Base-by-base conservation (phyloP, 2,888 invertebrate species). In the Himalopsyche anomala region DNA sequence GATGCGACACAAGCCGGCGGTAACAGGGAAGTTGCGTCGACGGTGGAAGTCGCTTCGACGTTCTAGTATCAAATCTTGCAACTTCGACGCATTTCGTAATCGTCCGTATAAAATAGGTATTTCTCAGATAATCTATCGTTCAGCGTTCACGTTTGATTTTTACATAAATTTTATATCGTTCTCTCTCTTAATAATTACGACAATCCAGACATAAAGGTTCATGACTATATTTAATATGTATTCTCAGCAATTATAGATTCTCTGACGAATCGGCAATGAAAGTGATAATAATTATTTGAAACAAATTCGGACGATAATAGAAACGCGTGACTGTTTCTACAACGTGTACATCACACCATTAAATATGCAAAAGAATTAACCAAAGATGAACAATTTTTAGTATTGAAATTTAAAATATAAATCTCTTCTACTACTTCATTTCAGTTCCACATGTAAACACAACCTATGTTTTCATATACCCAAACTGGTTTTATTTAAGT, bases 11-110 rank as follows among this genome's bases (percentile, higher is more conserved):
- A 69, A 74, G 80, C 74, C 81, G 69, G 69, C 85, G 85, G 51
- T 80, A 45, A 80, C 80, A 51, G 42, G 80, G 85, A 85, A 85
- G 85, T 85, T 85, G 85, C 85, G 36, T 74, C 74, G 74, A 15
- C 74, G 74, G 74, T 74, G 15, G 36, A 74, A 38, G 74, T 74
- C 74, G 36, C 74, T 5, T 74, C 74, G 74, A 74, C 74, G 74
- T 74, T 36, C 74, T 74, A 74, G 74, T 74, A 38, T 36, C 28
- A 36, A 74, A 74, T 74, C 74, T 74, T 36, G 74, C 38, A 4
- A 74, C 74, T 74, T 74, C 74, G 74, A 74, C 74, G 28, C 36
- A 36, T 74, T 74, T 74, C 74, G 5, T 74, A 74, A 28, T 74
- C 74, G 36, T 74, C 12, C 74, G 74, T 74, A 74, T 8, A 74